phyloP scores from a whole-genome alignment of 2,113 vertebrate genomes.

The Circaetus gallicus region DNA sequence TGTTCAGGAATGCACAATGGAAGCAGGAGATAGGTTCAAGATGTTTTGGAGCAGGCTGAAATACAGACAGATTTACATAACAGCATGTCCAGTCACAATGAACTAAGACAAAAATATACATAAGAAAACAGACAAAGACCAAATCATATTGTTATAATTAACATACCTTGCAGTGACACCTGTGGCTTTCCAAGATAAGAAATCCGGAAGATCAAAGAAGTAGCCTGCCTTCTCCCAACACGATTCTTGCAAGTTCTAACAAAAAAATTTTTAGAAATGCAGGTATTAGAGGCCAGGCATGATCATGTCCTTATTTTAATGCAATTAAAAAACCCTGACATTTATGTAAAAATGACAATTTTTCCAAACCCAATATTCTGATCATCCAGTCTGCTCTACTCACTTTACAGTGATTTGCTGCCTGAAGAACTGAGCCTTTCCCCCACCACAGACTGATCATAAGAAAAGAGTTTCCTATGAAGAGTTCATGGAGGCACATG shows the following conservation, averaged over 20 bases:
- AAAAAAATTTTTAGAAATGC: slow-evolving; percentile 47
- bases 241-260: slow-evolving; percentile 72
- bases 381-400: not conserved
- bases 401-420: not conserved
- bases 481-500: not conserved
- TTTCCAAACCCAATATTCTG: not conserved
- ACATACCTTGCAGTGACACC: slow-evolving; percentile 87
- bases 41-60: slow-evolving; percentile 70
- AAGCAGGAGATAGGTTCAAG: slow-evolving; percentile 75
- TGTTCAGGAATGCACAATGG: slow-evolving; percentile 44
- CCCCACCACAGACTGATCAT: not conserved
- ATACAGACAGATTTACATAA: slow-evolving; percentile 72
- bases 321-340: not conserved
- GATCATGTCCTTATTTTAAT: not conserved
- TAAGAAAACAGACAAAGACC: slow-evolving; percentile 33
- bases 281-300: not conserved
- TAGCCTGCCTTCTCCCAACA: slow-evolving; percentile 82
- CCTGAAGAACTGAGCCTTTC: not conserved
- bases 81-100: slow-evolving; percentile 57
- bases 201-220: slow-evolving; percentile 97
- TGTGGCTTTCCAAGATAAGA: slow-evolving; percentile 94
- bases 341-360: not conserved
- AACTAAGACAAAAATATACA: slow-evolving; percentile 57
- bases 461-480: not conserved
- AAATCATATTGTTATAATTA: slow-evolving; percentile 41